Percentiles rank a stretch among this genome's conserved stretches.
These are phyloP conservation scores for Tapirus terrestris DNA, from an alignment of 2,113 vertebrate species.

Conservation along the genomic window DNA sequence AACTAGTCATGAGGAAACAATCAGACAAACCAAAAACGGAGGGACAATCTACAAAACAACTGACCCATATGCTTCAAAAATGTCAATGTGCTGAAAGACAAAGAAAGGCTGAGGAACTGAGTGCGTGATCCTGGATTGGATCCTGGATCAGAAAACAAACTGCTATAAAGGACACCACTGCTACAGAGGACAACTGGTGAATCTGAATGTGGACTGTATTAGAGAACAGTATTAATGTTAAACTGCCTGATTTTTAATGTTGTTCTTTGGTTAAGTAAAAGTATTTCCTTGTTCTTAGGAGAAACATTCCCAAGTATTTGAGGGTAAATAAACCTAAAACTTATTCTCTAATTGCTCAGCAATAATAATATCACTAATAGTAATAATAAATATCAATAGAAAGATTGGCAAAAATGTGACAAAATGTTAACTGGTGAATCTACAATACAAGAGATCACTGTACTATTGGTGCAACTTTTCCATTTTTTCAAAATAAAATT, in stretches of 20 bases:
- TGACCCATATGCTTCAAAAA: constrained; percentile 69
- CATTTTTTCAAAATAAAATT: constrained; percentile 26
- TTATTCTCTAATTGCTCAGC: constrained; percentile 31
- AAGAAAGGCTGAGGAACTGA: constrained; percentile 51
- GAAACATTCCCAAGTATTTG: constrained; percentile 47
- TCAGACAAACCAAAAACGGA: constrained; percentile 81
- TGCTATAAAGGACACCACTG: constrained; percentile 34
- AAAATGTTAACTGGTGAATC: constrained; percentile 47
- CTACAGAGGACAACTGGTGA: constrained; percentile 53
- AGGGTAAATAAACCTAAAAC: constrained; percentile 55
- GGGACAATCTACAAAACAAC: constrained; percentile 78
- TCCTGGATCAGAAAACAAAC: constrained; percentile 66
- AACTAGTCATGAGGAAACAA: constrained; percentile 84
- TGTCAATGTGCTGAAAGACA: constrained; percentile 65
- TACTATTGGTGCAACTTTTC: constrained; percentile 15
- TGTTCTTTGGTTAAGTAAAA: constrained; percentile 58
- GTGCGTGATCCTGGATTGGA: constrained; percentile 50
- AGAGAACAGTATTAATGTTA: background rate
- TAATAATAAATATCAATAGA: constrained; percentile 26
- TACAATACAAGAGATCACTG: background rate
- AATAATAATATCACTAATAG: constrained; percentile 43
- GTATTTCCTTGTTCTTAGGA: constrained; percentile 51
- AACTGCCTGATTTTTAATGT: constrained; percentile 9
- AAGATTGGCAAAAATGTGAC: constrained; percentile 42
- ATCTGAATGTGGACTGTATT: constrained; percentile 11